A percentile compares a stretch with the other conserved stretches of the same genome.
These are phyloP conservation scores for Actinemys pallida DNA, from an alignment of 2,113 vertebrate genomes.

Conservation along the genomic window DNA sequence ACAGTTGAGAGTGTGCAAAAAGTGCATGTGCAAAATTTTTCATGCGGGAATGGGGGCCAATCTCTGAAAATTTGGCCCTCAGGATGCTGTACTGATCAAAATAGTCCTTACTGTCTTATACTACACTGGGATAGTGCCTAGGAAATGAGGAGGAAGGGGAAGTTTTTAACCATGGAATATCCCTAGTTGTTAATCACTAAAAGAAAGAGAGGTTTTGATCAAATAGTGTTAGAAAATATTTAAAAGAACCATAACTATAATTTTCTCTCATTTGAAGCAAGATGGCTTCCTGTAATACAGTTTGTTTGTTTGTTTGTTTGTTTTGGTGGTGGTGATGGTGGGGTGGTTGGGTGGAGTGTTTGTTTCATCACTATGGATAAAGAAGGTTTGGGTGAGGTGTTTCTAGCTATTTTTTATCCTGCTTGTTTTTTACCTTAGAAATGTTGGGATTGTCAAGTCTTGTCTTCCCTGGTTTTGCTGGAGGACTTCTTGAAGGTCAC, in stretches of 20 bases:
- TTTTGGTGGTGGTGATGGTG: background rate
- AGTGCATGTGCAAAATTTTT: background rate
- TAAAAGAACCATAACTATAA: slow-evolving; percentile 13
- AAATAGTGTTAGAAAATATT: slow-evolving; percentile 24
- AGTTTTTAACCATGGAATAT: background rate
- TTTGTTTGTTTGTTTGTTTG: slow-evolving; percentile 46
- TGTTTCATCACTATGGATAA: background rate
- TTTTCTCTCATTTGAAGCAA: slow-evolving; percentile 58
- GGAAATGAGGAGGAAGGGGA: background rate
- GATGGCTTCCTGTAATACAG: slow-evolving; percentile 39
- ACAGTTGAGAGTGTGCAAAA: background rate
- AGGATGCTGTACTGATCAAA: slow-evolving; percentile 12
- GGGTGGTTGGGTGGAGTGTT: background rate
- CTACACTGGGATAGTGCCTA: background rate
- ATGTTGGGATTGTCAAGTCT: background rate
- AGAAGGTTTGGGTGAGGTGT: background rate
- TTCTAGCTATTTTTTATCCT: background rate
- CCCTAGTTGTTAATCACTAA: background rate
- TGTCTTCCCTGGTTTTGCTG: slow-evolving; percentile 9
- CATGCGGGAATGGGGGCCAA: background rate
- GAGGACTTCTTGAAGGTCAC: slow-evolving; percentile 44
- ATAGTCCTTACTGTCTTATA: background rate
- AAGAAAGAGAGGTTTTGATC: slow-evolving; percentile 21
- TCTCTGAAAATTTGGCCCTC: background rate
- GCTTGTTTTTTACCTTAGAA: background rate